phyloP scores from a whole-genome alignment of 2,113 vertebrate species.

The Tringa solitaria region DNA sequence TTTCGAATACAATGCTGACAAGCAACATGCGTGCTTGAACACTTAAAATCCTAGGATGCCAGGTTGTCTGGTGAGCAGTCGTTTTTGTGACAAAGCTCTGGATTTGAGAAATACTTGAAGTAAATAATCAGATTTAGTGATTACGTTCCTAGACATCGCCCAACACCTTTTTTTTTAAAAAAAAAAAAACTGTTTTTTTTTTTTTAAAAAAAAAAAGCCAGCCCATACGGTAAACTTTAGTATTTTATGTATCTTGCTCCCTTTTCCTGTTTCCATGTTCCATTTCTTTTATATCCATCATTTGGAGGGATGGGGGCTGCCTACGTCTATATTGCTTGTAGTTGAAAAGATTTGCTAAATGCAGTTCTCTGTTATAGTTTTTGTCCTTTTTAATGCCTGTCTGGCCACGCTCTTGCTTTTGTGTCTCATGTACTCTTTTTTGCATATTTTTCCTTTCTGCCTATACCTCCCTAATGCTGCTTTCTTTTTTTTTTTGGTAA shows the following conservation, averaged over 20 bases:
- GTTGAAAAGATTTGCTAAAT: background rate
- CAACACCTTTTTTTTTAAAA: background rate
- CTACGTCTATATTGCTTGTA: background rate
- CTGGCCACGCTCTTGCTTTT: background rate
- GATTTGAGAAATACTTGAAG: background rate
- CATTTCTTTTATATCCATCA: background rate
- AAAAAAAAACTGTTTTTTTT: too few species aligned
- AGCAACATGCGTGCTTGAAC: background rate
- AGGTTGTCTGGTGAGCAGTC: background rate
- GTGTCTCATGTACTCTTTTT: background rate
- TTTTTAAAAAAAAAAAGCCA: too few species aligned
- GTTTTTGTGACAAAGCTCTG: background rate
- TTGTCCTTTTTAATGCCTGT: background rate
- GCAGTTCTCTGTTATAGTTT: background rate
- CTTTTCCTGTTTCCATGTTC: background rate
- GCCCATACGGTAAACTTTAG: background rate
- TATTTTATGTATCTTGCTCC: background rate
- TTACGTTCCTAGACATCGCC: background rate
- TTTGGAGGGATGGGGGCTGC: background rate
- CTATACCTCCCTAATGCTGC: background rate
- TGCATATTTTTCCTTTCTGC: background rate
- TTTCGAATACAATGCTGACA: background rate
- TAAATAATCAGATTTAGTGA: background rate
- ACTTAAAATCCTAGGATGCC: background rate
- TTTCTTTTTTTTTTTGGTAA: accelerated